These are phyloP conservation scores for Macrophya alboannulata DNA, from an alignment of 2,888 invertebrate species.

Conservation along the genomic window DNA sequence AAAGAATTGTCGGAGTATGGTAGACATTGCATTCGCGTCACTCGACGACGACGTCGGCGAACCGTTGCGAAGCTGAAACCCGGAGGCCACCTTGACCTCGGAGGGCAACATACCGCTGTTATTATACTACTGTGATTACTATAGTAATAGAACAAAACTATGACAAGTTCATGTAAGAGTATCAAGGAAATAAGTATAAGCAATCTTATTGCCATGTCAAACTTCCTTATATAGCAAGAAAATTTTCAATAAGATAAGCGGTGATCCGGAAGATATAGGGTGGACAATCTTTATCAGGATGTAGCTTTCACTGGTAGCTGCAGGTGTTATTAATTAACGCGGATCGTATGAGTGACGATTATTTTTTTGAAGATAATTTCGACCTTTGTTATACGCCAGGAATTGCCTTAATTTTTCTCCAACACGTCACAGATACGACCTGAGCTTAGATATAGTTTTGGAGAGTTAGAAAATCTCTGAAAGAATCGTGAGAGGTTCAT, in stretches of 20 bases:
- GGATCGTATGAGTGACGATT: background rate
- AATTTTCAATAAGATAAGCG: background rate
- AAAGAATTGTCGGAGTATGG: slow-evolving; percentile 42
- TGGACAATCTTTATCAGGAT: background rate
- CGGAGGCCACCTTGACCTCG: slow-evolving; percentile 49
- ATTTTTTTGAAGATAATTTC: background rate
- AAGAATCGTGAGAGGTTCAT: background rate
- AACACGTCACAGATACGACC: background rate
- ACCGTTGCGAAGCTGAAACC: slow-evolving; percentile 51
- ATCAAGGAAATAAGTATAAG: background rate
- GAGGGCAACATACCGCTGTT: slow-evolving; percentile 35
- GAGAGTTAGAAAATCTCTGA: background rate
- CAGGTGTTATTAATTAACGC: too few relatives aligned
- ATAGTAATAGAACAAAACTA: slow-evolving; percentile 32
- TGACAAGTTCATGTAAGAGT: slow-evolving; percentile 22
- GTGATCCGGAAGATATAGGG: background rate
- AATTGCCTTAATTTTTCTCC: background rate
- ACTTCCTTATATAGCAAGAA: background rate
- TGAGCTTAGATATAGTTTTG: background rate
- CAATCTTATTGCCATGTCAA: background rate
- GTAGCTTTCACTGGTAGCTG: too few relatives aligned
- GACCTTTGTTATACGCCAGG: background rate
- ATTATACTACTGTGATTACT: slow-evolving; percentile 46
- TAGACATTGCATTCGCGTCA: slow-evolving; percentile 22
- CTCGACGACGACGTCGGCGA: slow-evolving; percentile 29